Percentiles rank a stretch among this genome's conserved stretches.
Evolutionary conservation across 1,140 invertebrate species (phyloP).

Genomic region (Bombus sylvicola): DNA sequence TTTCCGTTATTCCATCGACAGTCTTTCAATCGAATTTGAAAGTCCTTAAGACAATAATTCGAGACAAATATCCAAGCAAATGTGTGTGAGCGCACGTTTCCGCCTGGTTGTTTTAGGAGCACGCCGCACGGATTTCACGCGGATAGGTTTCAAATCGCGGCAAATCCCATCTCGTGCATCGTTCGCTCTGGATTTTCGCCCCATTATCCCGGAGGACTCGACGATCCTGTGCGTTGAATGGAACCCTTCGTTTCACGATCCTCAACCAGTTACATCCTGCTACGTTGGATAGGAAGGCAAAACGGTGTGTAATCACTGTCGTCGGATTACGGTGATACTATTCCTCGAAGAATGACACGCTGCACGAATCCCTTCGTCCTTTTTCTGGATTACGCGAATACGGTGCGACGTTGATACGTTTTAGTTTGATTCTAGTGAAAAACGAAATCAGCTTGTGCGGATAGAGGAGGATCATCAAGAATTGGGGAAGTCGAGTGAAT

Average conservation of each 20-base stretch:
- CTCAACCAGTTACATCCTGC: constrained; percentile 69
- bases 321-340: constrained; percentile 61
- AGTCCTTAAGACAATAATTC: not conserved
- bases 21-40: not conserved
- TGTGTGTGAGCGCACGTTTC: not conserved
- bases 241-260: constrained; percentile 68
- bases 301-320: constrained; percentile 76
- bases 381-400: not conserved
- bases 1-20: too few relatives aligned
- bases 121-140: constrained; percentile 74
- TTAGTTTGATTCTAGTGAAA: not conserved
- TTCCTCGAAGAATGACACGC: constrained; percentile 44
- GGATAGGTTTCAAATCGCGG: constrained; percentile 80
- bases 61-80: not conserved
- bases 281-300: constrained; percentile 71
- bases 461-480: not conserved
- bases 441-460: not conserved
- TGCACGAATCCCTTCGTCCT: not conserved
- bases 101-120: not conserved
- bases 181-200: constrained; percentile 68
- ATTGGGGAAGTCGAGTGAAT: too few relatives aligned
- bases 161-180: constrained; percentile 80
- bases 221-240: constrained; percentile 61
- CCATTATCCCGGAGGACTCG: constrained; percentile 40
- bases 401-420: constrained; percentile 16